Evolutionary conservation across 2,888 invertebrate genomes (phyloP), one percentile per base, ranked within the genome.

Genomic region (Hedya salicella): DNA sequence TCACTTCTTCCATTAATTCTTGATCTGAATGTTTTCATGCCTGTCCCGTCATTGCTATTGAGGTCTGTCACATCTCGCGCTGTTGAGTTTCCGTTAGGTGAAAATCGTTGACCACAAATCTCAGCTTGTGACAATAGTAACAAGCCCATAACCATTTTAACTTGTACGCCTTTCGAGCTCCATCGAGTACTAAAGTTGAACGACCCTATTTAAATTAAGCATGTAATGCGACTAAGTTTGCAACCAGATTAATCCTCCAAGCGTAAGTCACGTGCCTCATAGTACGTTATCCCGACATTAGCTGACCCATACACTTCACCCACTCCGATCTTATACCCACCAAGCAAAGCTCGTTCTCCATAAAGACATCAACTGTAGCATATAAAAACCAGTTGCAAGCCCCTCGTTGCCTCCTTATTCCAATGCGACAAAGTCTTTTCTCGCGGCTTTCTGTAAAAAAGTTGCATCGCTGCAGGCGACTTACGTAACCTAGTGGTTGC

Each of bases 391-490:
- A 14, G 54, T 42, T 56, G 54, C 25, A 25, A 36, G 9, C 11
- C 25, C 25, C 2, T 11, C 36, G 9, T 36, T 11, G 9, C 3
- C 42, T 40, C 36, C 17, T 40, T 39, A 39, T 9, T 6, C 1
- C 42, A 14, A n/a, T 5, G 14, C 1, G 16, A 36, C 30, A 59
- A 40, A 53, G 59, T 36, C 4, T 39, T 30, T 46, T 39, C 46
- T 65, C 30, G 52, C 39, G 21, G 13, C 39, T 19, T 8, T 3
- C 30, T 40, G 16, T 32, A 59, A 62, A 62, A 62, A 59, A 25
- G 65, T 39, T 65, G 65, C 65, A 65, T 25, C 59, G 65, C 65
- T 65, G 65, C 65, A 65, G 65, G 65, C 65, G 17, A 53, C 36
- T 65, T 59, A 65, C 65, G 65, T 65, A 65, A 65, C 25, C 36